Conservation (phyloP, 2,113 vertebrate genomes). For the Dissostichus mawsoni region DNA sequence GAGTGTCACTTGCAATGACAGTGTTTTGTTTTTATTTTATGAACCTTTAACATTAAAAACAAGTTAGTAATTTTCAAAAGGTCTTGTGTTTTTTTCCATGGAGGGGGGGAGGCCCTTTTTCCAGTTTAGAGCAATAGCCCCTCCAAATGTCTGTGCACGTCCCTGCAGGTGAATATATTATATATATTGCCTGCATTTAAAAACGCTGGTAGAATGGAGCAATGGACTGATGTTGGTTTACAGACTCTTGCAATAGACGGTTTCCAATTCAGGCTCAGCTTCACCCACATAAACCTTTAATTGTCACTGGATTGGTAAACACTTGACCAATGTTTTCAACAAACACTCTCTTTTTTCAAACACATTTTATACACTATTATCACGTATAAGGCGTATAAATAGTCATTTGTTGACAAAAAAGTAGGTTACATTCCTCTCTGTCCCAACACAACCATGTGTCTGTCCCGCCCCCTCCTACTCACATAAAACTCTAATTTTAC, state of each 20-base stretch:
- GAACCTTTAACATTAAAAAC: too few species aligned
- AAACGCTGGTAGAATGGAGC: background rate
- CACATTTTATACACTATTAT: conserved; percentile 30
- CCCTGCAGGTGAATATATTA: background rate
- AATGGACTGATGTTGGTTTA: background rate
- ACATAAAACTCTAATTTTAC: conserved; percentile 78
- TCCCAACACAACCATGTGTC: conserved; percentile 55
- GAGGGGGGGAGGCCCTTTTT: too few species aligned
- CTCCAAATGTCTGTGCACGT: too few species aligned
- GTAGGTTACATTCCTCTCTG: conserved; percentile 70
- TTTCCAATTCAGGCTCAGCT: background rate
- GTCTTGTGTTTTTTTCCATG: too few species aligned
- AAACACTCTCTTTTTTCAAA: conserved; percentile 14
- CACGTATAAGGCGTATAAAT: conserved; percentile 21
- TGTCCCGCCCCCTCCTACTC: conserved; percentile 57
- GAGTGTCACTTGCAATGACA: too few species aligned
- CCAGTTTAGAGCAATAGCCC: too few species aligned
- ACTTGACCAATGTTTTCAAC: conserved; percentile 19
- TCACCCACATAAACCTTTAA: conserved; percentile 16
- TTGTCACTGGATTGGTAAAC: conserved; percentile 36
- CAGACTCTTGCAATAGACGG: background rate
- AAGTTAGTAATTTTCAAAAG: too few species aligned
- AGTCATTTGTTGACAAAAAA: conserved; percentile 66
- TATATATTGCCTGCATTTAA: background rate
- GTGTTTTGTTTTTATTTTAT: too few species aligned